Base-by-base conservation (phyloP, 2,888 invertebrate species). In the Drosophila incognita region DNA sequence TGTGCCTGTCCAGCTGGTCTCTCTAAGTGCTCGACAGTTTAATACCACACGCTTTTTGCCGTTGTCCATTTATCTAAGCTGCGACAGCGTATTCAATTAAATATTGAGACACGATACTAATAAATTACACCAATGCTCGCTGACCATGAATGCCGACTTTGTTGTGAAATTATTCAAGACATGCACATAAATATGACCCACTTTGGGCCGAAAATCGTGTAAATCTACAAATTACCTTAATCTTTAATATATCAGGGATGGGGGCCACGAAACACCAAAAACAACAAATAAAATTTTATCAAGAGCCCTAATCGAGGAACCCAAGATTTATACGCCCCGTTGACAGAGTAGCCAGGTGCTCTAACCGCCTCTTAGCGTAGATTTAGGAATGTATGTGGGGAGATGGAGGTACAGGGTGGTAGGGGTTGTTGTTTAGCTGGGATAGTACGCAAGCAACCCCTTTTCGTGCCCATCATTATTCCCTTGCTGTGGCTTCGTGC, bases 211-310 rank as follows among this genome's bases (percentile, higher is more conserved):
- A 64, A 68, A 78, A 75, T 69, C 81, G 72, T 85, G 71, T 85
- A 81, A 83, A 81, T 88, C 90, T 76, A 88, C 87, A 90, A 87
- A 87, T 87, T 86, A 83, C 87, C 87, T 90, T 64, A 90, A 90
- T 88, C 90, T 87, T 90, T 87, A 87, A 87, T 87, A 68, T 75
- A 86, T 72, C 74, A 73, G 59, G 71, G 61, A 64, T 53, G 60
- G 66, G 59, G 56, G 33, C 48, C 46, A 15, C 24, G 56, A 56
- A 64, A 46, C 24, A 53, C 48, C 35, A 38, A 48, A 18, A 7
- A 8, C 35, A 35, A 52, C 74, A 73, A 56, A 54, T 56, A 71
- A 56, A 73, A 69, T 63, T 72, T 69, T 76, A 87, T 69, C 74
- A 15, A 24, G 72, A 66, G 51, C 18, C 46, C 57, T 61, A 74